phyloP scores from a whole-genome alignment of 2,888 invertebrate genomes.

The Nemotelus pantherinus region DNA sequence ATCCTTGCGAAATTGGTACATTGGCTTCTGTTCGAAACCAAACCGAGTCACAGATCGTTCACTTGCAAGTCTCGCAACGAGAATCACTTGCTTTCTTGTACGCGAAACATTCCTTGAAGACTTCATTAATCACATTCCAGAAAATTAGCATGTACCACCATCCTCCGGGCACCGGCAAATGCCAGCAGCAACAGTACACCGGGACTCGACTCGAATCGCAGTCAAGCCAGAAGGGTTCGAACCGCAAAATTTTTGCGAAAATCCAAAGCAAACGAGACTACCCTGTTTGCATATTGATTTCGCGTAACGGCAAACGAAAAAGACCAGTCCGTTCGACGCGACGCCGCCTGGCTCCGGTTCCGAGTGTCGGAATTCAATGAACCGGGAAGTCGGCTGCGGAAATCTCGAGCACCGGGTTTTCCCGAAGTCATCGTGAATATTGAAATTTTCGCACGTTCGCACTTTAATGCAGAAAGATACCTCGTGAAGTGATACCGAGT shows the following conservation, averaged over 20 bases:
- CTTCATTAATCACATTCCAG: conserved; percentile 46
- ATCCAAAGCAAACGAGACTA: conserved; percentile 18
- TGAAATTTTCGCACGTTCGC: conserved; percentile 51
- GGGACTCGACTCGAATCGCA: not conserved
- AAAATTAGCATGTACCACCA: conserved; percentile 39
- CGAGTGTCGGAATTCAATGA: conserved; percentile 15
- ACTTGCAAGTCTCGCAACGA: not conserved
- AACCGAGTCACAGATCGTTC: not conserved
- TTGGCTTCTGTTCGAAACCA: not conserved
- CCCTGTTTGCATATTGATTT: conserved; percentile 37
- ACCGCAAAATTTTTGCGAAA: conserved; percentile 20
- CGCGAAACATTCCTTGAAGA: conserved; percentile 37
- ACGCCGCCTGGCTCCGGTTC: not conserved
- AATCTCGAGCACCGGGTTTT: conserved; percentile 25
- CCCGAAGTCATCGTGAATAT: conserved; percentile 46
- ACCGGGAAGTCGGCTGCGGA: conserved; percentile 30
- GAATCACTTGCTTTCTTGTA: conserved; percentile 12
- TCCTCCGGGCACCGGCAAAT: too few species aligned
- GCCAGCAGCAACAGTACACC: too few species aligned
- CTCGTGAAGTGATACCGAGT: conserved; percentile 5
- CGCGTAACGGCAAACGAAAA: not conserved
- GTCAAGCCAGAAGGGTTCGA: conserved; percentile 26
- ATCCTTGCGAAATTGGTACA: conserved; percentile 17
- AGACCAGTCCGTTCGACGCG: not conserved
- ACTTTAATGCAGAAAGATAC: conserved; percentile 47